phyloP scores from a whole-genome alignment of 2,888 invertebrate species.

The Pachydiplax longipennis region DNA sequence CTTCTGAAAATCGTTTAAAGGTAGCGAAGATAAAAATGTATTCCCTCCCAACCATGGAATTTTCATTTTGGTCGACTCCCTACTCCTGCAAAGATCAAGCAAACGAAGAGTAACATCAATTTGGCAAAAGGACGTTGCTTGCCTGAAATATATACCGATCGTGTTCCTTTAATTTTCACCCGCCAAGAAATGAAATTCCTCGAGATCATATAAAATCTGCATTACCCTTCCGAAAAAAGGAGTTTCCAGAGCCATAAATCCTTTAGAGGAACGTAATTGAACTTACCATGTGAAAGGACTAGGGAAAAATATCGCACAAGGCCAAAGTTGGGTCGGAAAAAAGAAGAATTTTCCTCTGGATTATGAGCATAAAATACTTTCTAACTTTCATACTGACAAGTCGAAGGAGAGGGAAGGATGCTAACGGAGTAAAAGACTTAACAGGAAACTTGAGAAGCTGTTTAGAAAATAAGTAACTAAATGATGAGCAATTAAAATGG shows the following conservation, averaged over 20 bases:
- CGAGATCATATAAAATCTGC: slow-evolving; percentile 21
- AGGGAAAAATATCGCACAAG: not conserved
- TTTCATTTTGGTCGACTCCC: no score
- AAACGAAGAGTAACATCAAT: not conserved
- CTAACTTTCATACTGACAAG: not conserved
- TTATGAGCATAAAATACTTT: not conserved
- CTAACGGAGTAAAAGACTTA: no score
- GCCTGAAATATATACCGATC: slow-evolving; percentile 15
- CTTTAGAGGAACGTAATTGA: slow-evolving; percentile 20
- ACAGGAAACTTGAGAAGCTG: not conserved
- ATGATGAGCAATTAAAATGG: not conserved
- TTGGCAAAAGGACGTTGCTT: not conserved
- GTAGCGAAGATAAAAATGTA: not conserved
- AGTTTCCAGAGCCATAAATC: not conserved
- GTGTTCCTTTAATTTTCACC: slow-evolving; percentile 35
- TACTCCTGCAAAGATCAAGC: no score
- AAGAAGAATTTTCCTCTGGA: not conserved
- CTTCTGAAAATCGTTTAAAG: no score
- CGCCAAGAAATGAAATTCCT: slow-evolving; percentile 32
- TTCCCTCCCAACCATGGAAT: not conserved
- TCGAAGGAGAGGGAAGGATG: not conserved
- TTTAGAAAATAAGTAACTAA: not conserved
- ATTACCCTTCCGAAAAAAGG: not conserved
- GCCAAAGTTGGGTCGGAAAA: not conserved
- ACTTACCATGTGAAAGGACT: not conserved